Base-by-base conservation (phyloP, 2,888 invertebrate species). In the Coelinius sp. region DNA sequence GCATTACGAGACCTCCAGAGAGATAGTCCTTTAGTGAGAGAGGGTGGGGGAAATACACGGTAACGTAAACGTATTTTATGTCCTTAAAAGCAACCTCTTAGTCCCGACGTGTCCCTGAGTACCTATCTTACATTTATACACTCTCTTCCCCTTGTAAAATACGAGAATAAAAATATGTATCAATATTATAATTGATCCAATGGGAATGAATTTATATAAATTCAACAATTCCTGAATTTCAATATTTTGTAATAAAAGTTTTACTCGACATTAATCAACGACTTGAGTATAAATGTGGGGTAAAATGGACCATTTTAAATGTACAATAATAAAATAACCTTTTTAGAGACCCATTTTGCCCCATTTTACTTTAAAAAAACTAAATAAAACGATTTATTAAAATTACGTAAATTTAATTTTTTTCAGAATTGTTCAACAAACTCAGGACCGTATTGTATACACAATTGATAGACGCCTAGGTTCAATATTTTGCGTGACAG, bases 51-150 rank as follows among this genome's bases (percentile, higher is more conserved):
- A 73, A 70, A 71, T 74, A 74, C 70, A 52, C 63, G 66, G 64
- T 68, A 70, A 70, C 68, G 71, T 76, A 75, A 74, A 70, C 69
- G 67, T 84, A 83, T 83, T 84, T 84, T 83, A 84, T 81, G 78
- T 76, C 79, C 80, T 84, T 84, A 83, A 84, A 84, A 84, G 84
- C 83, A 83, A 77, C 81, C 81, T 84, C 82, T 84, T 84, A 83
- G 79, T 79, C 73, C 38, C 62, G 25, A 64, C 65, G 73, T 76
- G 71, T 73, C 52, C 41, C 56, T 67, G 53, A 53, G 56, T 49
- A 66, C 49, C 46, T 66, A 59, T 59, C 31, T 35, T 59, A 66
- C 46, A 49, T 66, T 66, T 52, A 63, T 66, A 66, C 27, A 22
- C 64, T 6, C 14, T 10, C 35, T 22, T 12, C 14, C n/a, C 44